Conservation (phyloP, 2,113 vertebrate species). For the Pandion haliaetus region DNA sequence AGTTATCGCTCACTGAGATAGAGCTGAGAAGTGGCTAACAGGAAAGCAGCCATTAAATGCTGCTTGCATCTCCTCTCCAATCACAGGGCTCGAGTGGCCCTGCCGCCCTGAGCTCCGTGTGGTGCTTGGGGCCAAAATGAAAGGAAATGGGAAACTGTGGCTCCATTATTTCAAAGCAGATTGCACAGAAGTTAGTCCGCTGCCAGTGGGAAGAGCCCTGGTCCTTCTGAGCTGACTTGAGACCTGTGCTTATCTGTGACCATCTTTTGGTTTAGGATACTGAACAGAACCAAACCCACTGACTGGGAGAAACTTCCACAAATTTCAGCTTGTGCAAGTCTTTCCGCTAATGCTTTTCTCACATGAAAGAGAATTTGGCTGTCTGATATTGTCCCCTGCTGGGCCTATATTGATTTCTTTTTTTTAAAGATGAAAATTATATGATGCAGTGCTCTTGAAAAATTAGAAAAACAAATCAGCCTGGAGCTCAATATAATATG, state of each 20-base stretch:
- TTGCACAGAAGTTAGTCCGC: not conserved
- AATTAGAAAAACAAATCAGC: not conserved
- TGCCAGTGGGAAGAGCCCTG: not conserved
- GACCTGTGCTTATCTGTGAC: not conserved
- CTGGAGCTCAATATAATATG: not conserved
- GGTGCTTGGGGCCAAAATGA: not conserved
- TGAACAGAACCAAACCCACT: not conserved
- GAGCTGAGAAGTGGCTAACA: not conserved
- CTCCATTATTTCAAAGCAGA: not conserved
- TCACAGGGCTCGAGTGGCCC: not conserved
- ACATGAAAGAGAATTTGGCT: not conserved
- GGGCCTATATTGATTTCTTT: not conserved
- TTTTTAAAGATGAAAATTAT: not conserved
- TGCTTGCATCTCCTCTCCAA: not conserved
- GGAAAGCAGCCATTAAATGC: not conserved
- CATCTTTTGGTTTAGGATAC: not conserved
- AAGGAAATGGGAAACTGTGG: not conserved
- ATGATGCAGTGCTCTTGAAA: not conserved
- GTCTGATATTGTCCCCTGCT: not conserved
- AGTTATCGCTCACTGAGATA: fast-evolving
- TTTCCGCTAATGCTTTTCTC: not conserved
- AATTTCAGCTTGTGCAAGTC: not conserved
- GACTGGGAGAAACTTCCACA: not conserved
- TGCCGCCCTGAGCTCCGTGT: not conserved
- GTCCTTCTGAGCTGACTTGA: not conserved